Conservation (phyloP, 1,140 invertebrate species). For the Pseudoatta argentina region DNA sequence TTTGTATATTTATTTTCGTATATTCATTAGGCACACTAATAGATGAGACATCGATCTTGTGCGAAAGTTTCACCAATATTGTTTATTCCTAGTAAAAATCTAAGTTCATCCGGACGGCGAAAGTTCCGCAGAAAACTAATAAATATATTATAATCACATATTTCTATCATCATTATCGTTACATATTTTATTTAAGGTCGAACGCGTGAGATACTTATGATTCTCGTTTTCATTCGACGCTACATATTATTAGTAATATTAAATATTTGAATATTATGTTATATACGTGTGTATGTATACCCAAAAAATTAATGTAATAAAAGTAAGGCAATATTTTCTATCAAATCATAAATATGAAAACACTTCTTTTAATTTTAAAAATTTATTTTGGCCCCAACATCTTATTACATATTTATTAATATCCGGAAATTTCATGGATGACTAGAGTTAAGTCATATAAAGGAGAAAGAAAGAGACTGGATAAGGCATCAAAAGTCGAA, state of each 20-base stretch:
- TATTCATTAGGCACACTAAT: not conserved
- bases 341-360: not conserved
- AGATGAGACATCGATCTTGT: not conserved
- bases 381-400: not conserved
- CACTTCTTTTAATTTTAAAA: not conserved
- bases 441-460: not conserved
- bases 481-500: not conserved
- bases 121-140: conserved; percentile 41
- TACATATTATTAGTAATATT: conserved; percentile 40
- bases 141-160: not conserved
- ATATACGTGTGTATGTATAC: not conserved
- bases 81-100: not conserved
- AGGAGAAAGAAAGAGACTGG: not conserved
- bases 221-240: conserved; percentile 37
- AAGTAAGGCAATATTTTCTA: conserved; percentile 25
- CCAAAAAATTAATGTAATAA: conserved; percentile 19
- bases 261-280: conserved; percentile 64
- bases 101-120: conserved; percentile 15
- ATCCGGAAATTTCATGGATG: not conserved
- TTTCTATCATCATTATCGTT: conserved; percentile 11
- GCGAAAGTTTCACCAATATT: conserved; percentile 15
- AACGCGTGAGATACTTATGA: conserved; percentile 43
- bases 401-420: not conserved
- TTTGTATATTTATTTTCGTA: too few species aligned
- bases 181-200: conserved; percentile 32